Evolutionary conservation across 2,888 invertebrate genomes (phyloP).

Genomic region (Crocallis elinguaria): DNA sequence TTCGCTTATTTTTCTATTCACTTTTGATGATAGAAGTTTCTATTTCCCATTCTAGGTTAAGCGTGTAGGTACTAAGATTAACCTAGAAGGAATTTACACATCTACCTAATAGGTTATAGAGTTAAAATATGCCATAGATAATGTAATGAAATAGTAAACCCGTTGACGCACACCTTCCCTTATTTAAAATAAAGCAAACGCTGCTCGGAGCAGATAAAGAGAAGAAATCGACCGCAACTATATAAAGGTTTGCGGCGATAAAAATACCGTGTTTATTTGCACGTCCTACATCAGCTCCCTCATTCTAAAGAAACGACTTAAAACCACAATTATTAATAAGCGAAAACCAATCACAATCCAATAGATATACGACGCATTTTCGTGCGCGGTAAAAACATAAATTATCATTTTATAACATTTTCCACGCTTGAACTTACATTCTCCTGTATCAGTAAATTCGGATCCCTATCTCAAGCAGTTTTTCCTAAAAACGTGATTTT

Average conservation of each 20-base stretch:
- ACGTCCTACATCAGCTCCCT: slow-evolving; percentile 80
- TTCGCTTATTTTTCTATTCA: too few species aligned
- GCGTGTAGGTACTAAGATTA: too few species aligned
- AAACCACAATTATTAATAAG: slow-evolving; percentile 41
- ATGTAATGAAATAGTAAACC: slow-evolving; percentile 55
- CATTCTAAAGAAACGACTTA: slow-evolving; percentile 63
- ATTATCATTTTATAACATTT: slow-evolving; percentile 54
- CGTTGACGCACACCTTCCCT: slow-evolving; percentile 70
- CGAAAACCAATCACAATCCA: slow-evolving; percentile 56
- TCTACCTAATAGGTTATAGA: too few species aligned
- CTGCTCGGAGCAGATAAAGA: slow-evolving; percentile 80
- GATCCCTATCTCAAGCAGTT: slow-evolving; percentile 72
- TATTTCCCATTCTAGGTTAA: too few species aligned
- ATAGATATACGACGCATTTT: slow-evolving; percentile 63
- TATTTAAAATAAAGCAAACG: slow-evolving; percentile 82
- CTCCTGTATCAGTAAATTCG: slow-evolving; percentile 78
- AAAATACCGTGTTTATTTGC: slow-evolving; percentile 85
- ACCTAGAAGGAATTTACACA: too few species aligned
- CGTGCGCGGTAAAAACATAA: slow-evolving; percentile 35
- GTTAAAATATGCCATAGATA: slow-evolving; percentile 20
- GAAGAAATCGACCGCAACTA: slow-evolving; percentile 84
- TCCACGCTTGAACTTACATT: slow-evolving; percentile 69
- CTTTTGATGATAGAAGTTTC: too few species aligned
- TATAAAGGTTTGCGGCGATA: slow-evolving; percentile 84
- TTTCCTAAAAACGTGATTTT: slow-evolving; percentile 72